A percentile compares a stretch with the other conserved stretches of the same genome.
phyloP scores from a whole-genome alignment of 37 sponge, comb jelly and placozoan species.

The Axinella damicornis region DNA sequence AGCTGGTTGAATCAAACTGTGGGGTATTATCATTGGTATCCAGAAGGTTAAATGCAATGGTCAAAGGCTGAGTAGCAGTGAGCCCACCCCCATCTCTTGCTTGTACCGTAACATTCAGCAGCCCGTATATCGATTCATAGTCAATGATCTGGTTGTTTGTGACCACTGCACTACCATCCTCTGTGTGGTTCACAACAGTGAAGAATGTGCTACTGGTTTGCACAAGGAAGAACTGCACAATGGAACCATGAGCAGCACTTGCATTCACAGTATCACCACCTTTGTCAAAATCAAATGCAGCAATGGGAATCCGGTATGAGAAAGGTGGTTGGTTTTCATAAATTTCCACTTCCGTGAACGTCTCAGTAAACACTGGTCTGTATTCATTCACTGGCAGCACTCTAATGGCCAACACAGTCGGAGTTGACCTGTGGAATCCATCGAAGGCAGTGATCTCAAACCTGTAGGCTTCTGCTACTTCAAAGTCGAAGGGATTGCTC shows the following conservation, averaged over 20 bases:
- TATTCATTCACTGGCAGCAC: slow-evolving; percentile 62
- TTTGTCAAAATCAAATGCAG: slow-evolving; percentile 46
- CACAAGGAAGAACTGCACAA: slow-evolving; percentile 6
- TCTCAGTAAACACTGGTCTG: slow-evolving; percentile 19
- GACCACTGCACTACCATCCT: slow-evolving; percentile 9
- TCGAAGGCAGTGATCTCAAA: slow-evolving; percentile 42
- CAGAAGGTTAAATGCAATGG: slow-evolving; percentile 21
- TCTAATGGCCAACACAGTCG: neutral
- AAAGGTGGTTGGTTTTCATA: slow-evolving; percentile 39
- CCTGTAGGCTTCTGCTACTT: slow-evolving; percentile 2
- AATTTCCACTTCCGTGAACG: neutral
- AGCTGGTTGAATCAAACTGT: slow-evolving; percentile 13
- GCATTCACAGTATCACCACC: neutral
- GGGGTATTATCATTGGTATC: slow-evolving; percentile 64
- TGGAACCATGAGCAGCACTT: slow-evolving; percentile 28
- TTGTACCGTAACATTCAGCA: slow-evolving; percentile 30
- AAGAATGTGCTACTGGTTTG: slow-evolving; percentile 11
- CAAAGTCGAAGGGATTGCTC: slow-evolving; percentile 32
- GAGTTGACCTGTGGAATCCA: slow-evolving; percentile 44
- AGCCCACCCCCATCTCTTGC: slow-evolving; percentile 63
- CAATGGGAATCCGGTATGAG: slow-evolving; percentile 2
- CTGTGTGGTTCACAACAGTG: slow-evolving; percentile 23
- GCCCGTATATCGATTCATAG: slow-evolving; percentile 29
- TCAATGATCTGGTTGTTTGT: slow-evolving; percentile 58
- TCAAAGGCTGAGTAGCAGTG: slow-evolving; percentile 7